Base-by-base conservation (phyloP, 1,140 invertebrate species). In the Ridgeia piscesae region DNA sequence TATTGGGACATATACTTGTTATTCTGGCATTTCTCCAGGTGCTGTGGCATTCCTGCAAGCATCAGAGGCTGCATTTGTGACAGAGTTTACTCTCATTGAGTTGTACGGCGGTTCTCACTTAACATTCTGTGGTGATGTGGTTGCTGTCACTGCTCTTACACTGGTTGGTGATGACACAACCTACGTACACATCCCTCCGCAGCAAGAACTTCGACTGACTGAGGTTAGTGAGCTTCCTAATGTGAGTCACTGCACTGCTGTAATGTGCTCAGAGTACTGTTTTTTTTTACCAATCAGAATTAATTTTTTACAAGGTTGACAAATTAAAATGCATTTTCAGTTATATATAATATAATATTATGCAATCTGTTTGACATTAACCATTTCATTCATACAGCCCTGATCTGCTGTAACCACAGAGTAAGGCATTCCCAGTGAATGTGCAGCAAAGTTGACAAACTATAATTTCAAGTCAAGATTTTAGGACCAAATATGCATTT, bases 101-200 rank as follows among this genome's bases (percentile, higher is more conserved):
- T 35, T 95, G 77, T 95, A 95, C 89, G 94, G 94, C 88, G 94
- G 94, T 33, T 93, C 94, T 6, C 94, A 95, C 91, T 91, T 95
- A 33, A 93, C 94, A n/a, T 92, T 94, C 27, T 92, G n/a, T 27
- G 93, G 93, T n/a, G 93, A 93, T 50, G 91, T 90, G 17, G 94
- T 93, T 27, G 94, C 89, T 35, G 91, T 95, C 6, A 92, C 93
- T 58, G 89, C 93, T n/a, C 50, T 93, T n/a, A 93, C 92, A 89
- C 92, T 94, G 42, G 93, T 94, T 27, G 94, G 94, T 42, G 94
- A 95, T 93, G 94, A 95, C 93, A 95, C 94, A 8, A 94, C 94
- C n/a, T 94, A 95, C 89, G 42, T 94, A 33, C 94, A 95, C 91
- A 93, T 95, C 35, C 92, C 91, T n/a, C 94, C 94, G 1, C 91